Base-by-base conservation (phyloP, 2,888 invertebrate species). In the Drosophila melanosoma region DNA sequence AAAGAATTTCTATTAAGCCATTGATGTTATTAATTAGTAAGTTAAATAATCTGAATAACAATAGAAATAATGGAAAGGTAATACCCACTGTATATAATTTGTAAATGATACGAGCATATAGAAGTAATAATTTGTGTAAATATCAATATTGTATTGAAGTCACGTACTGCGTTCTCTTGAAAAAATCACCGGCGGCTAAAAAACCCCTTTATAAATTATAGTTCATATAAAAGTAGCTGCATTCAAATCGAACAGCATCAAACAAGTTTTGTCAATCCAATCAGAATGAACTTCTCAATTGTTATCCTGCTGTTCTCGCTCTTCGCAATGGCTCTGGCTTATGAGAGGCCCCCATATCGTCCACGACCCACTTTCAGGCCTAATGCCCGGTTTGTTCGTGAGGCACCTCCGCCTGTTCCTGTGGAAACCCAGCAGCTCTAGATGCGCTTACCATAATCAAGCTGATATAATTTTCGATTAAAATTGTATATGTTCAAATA, bases 231-330 rank as follows among this genome's bases (percentile, higher is more conserved):
- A 76, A 76, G 11, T 20, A 8, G 20, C 17, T 12, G 15, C n/a
- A n/a, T 12, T 23, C 6, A 23, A 40, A 63, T 49, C 52, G 59
- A 63, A 10, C 3, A 17, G n/a, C 45, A 76, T 67, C 71, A 76
- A 51, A 52, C 64, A 53, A 45, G 26, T 36, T 36, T 61, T 36
- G 67, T 10, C n/a, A 35, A 59, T 17, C 40, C 10, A 20, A 38
- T 26, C 4, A 71, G 10, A 42, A 76, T 76, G 76, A 76, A 76
- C 48, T 68, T 38, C 57, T 17, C 67, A 65, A 59, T 76, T 38
- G 1, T 57, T 23, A 0, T 76, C 8, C 40, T 76, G 33, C 64
- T 76, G 26, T 15, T 76, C 0, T 38, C 61, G 1, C 20, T 71
- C 48, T 65, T 42, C 23, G 71, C 49, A 12, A 12, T 76, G 64